These are phyloP conservation scores for Catotricha subobsoleta DNA, from an alignment of 2,888 invertebrate species.

Conservation along the genomic window DNA sequence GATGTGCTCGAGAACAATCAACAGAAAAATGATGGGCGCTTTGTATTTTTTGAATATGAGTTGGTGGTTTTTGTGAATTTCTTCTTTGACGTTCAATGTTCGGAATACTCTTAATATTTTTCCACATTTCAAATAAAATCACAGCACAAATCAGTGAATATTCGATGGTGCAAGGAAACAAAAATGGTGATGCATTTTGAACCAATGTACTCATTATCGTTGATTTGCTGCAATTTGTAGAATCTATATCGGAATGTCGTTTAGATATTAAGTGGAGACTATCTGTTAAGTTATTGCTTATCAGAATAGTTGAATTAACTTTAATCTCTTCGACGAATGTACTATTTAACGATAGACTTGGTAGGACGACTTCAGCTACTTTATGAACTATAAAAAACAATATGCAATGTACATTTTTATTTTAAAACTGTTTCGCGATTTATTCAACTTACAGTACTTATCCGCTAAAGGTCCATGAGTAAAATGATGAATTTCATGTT, in stretches of 20 bases:
- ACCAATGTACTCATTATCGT: conserved; percentile 48
- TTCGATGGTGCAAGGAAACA: conserved; percentile 79
- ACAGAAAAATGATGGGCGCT: conserved; percentile 51
- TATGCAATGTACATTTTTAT: no score
- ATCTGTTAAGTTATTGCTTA: not conserved
- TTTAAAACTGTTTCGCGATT: no score
- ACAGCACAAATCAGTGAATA: conserved; percentile 83
- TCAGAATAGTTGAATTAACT: not conserved
- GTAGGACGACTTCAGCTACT: no score
- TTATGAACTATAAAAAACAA: no score
- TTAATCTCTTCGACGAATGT: no score
- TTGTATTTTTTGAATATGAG: conserved; percentile 13
- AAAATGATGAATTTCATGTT: conserved; percentile 66
- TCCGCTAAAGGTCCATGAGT: conserved; percentile 24
- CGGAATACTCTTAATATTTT: conserved; percentile 47
- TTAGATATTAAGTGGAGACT: not conserved
- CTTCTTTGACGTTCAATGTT: conserved; percentile 32
- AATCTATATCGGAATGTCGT: conserved; percentile 19
- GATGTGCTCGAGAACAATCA: conserved; percentile 70
- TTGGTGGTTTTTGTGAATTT: conserved; percentile 21
- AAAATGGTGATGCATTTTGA: conserved; percentile 55
- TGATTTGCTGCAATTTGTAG: conserved; percentile 22
- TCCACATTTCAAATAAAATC: conserved; percentile 81
- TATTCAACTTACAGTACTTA: not conserved
- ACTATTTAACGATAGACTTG: no score